Evolutionary conservation across 2,888 invertebrate genomes (phyloP).

Genomic region (Beris chalybata): DNA sequence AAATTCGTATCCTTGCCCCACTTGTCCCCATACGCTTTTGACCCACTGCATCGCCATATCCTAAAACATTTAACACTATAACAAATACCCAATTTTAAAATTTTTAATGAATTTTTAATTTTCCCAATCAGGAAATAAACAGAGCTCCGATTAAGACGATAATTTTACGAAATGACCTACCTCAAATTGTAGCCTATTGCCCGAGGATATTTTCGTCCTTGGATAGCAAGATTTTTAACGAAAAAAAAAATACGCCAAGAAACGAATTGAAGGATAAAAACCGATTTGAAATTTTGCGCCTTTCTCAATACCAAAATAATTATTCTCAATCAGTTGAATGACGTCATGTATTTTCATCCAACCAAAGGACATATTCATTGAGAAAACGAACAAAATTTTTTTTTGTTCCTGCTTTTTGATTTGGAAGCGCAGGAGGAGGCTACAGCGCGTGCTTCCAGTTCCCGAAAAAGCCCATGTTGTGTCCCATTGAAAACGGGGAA

Average conservation of each 20-base stretch:
- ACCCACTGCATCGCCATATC: neutral
- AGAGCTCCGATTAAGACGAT: constrained; percentile 4
- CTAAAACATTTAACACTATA: neutral
- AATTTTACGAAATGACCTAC: constrained; percentile 1
- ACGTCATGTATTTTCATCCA: constrained; percentile 39
- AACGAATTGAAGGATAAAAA: constrained; percentile 21
- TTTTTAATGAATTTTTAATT: neutral
- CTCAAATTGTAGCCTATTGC: too few species aligned
- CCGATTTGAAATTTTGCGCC: constrained; percentile 30
- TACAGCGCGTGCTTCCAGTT: constrained; percentile 30
- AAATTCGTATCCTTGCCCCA: constrained; percentile 33
- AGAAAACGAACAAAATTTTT: constrained; percentile 33
- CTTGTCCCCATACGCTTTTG: constrained; percentile 19
- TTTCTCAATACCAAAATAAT: constrained; percentile 36
- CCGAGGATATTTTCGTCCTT: too few species aligned
- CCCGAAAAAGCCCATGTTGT: constrained; percentile 6
- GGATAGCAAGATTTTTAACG: too few species aligned
- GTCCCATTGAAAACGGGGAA: constrained; percentile 18
- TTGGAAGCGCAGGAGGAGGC: constrained; percentile 4
- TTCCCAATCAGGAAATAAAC: neutral
- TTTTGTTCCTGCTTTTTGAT: constrained; percentile 6
- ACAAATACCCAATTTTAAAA: neutral
- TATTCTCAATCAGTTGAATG: constrained; percentile 37
- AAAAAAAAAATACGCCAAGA: neutral
- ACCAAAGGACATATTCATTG: constrained; percentile 39